Percentiles rank a stretch among this genome's conserved stretches.
phyloP scores from a whole-genome alignment of 1,140 invertebrate genomes.

The Luehdorfia chinensis region DNA sequence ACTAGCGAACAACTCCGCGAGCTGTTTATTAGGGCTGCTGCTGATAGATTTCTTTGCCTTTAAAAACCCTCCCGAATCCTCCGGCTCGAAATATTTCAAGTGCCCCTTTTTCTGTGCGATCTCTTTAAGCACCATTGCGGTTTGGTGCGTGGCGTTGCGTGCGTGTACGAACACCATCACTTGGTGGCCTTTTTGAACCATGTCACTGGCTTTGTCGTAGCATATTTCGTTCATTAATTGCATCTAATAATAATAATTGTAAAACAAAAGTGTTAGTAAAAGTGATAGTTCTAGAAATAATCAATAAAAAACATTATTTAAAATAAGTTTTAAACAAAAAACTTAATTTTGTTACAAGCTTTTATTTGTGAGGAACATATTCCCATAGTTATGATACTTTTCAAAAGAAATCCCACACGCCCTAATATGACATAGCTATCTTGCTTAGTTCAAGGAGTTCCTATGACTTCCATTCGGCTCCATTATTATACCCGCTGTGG shows the following conservation, averaged over 20 bases:
- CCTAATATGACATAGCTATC: no score
- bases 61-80: constrained; percentile 78
- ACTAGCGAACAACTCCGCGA: constrained; percentile 89
- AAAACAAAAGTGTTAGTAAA: background rate
- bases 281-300: background rate
- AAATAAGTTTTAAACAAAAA: no score
- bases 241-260: constrained; percentile 76
- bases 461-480: no score
- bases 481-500: no score
- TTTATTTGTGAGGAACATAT: no score
- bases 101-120: constrained; percentile 86
- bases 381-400: no score
- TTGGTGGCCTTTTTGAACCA: constrained; percentile 94
- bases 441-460: no score
- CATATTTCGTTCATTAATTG: constrained; percentile 95
- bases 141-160: constrained; percentile 94
- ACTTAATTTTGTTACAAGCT: no score
- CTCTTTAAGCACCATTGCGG: constrained; percentile 88
- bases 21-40: constrained; percentile 85
- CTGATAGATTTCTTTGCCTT: constrained; percentile 81
- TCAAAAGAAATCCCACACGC: no score
- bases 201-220: constrained; percentile 94
- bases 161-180: constrained; percentile 99
- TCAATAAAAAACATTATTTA: no score
- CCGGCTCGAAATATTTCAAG: constrained; percentile 82